These are phyloP conservation scores for Noctua comes DNA, from an alignment of 2,888 invertebrate genomes.

Conservation along the genomic window DNA sequence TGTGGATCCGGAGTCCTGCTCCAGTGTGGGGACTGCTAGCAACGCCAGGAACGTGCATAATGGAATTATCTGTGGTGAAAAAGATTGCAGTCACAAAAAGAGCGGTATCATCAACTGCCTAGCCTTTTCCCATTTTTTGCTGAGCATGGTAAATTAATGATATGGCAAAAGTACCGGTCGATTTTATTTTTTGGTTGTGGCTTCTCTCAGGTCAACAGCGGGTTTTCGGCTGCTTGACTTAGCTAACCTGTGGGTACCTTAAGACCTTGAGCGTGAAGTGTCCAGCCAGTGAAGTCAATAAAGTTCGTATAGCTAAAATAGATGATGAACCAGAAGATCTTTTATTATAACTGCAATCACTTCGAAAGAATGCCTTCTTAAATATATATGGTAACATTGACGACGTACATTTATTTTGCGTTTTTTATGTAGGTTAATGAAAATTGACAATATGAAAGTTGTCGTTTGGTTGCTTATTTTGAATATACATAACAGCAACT, in stretches of 20 bases:
- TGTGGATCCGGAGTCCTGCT: constrained; percentile 72
- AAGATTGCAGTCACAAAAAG: not conserved
- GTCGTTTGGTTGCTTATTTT: not conserved
- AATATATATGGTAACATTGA: too few relatives aligned
- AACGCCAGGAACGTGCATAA: constrained; percentile 71
- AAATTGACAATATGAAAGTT: not conserved
- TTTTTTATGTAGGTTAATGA: not conserved
- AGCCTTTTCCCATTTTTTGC: not conserved
- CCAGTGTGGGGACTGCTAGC: constrained; percentile 73
- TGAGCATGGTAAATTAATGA: not conserved
- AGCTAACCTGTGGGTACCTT: too few relatives aligned
- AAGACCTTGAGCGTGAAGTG: too few relatives aligned
- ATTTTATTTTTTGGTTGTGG: too few relatives aligned
- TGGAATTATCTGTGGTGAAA: constrained; percentile 71
- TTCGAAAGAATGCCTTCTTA: too few relatives aligned
- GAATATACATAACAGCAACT: not conserved
- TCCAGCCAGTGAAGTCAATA: too few relatives aligned
- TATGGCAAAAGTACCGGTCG: not conserved
- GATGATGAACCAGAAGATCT: too few relatives aligned
- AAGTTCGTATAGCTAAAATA: too few relatives aligned
- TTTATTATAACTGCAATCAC: too few relatives aligned
- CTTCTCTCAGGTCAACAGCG: too few relatives aligned
- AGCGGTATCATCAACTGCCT: not conserved
- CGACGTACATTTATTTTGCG: too few relatives aligned
- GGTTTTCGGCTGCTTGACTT: too few relatives aligned